phyloP scores from a whole-genome alignment of 1,140 invertebrate genomes.

The Macrobrachium rosenbergii region DNA sequence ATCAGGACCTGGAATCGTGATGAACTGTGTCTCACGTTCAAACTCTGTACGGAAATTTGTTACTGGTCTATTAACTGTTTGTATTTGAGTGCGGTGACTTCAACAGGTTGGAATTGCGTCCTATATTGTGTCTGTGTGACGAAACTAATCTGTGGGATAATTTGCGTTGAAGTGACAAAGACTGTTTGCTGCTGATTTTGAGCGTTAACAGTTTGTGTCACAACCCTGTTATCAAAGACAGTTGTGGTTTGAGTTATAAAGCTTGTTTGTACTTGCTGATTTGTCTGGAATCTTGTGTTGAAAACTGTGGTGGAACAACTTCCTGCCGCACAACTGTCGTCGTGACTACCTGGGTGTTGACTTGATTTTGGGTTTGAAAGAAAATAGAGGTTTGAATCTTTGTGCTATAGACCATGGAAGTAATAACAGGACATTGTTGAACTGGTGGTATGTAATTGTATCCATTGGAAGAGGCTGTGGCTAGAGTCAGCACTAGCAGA shows the following conservation, averaged over 20 bases:
- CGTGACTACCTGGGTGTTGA: slow-evolving; percentile 38
- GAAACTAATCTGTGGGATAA: slow-evolving; percentile 23
- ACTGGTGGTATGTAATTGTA: slow-evolving; percentile 25
- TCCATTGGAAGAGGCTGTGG: slow-evolving; percentile 33
- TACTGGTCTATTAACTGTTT: slow-evolving; percentile 26
- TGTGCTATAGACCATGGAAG: slow-evolving; percentile 28
- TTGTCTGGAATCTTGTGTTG: slow-evolving; percentile 6
- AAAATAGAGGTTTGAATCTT: slow-evolving; percentile 6
- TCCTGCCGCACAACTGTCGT: slow-evolving; percentile 35
- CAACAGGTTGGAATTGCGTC: slow-evolving; percentile 36
- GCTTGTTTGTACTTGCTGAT: slow-evolving; percentile 38
- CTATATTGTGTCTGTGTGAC: slow-evolving; percentile 28
- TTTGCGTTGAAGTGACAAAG: slow-evolving; percentile 46
- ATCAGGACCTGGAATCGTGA: slow-evolving; percentile 35
- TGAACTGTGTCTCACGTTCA: slow-evolving; percentile 11
- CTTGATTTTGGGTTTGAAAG: slow-evolving; percentile 23
- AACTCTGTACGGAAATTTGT: slow-evolving; percentile 19
- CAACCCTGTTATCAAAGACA: slow-evolving; percentile 17
- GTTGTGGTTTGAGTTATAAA: slow-evolving; percentile 5
- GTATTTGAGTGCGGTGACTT: slow-evolving; percentile 36
- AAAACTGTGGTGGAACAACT: slow-evolving; percentile 36
- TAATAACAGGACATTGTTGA: slow-evolving; percentile 33
- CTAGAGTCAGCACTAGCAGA: slow-evolving; percentile 48
- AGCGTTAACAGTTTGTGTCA: slow-evolving; percentile 36
- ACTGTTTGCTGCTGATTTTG: not conserved